Evolutionary conservation across 2,888 invertebrate genomes (phyloP).

Genomic region (Chrysotoxum bicinctum): DNA sequence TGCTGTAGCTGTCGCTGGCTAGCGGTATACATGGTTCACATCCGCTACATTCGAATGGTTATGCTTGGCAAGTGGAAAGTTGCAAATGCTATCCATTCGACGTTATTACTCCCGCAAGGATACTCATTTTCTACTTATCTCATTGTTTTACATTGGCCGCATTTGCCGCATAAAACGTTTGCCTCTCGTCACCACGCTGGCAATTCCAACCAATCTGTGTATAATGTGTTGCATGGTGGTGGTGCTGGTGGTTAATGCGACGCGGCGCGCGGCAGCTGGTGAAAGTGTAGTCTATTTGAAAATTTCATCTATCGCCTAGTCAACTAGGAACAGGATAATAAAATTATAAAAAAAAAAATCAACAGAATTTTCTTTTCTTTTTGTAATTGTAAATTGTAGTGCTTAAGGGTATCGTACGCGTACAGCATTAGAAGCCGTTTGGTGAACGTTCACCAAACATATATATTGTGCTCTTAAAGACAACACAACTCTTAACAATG

Average conservation of each 20-base stretch:
- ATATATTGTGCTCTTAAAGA: neutral
- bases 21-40: neutral
- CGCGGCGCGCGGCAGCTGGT: neutral
- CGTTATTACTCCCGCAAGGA: conserved; percentile 67
- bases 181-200: conserved; percentile 48
- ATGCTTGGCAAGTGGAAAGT: conserved; percentile 12
- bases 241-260: neutral
- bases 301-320: conserved; percentile 60
- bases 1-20: neutral
- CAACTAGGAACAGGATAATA: conserved; percentile 44
- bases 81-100: conserved; percentile 62
- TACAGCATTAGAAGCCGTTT: neutral
- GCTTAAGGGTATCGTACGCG: neutral
- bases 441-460: too few relatives aligned
- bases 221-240: neutral
- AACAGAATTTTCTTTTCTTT: neutral
- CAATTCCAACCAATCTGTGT: conserved; percentile 54
- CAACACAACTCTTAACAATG: neutral
- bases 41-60: neutral
- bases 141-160: conserved; percentile 72
- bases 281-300: conserved; percentile 25
- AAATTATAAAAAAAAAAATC: conserved; percentile 32
- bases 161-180: conserved; percentile 59
- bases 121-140: conserved; percentile 73
- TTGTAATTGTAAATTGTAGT: conserved; percentile 52